Evolutionary conservation across 30 jellyfish, hydroid and myxozoan genomes (phyloP), one percentile per base, ranked within the genome.

Genomic region (Aurelia aurita complex sp. Pacific): DNA sequence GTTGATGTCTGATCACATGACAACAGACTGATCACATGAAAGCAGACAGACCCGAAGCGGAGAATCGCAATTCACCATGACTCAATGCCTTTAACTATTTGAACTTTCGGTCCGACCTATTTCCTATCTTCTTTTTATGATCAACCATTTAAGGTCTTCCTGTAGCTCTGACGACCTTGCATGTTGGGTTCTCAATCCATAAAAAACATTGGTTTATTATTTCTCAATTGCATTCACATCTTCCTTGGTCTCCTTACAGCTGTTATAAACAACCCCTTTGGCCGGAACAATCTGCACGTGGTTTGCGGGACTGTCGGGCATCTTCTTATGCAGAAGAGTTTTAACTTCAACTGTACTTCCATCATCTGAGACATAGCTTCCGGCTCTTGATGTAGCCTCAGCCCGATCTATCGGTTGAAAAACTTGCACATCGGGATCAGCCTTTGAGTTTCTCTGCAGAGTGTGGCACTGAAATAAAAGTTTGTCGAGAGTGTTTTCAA

Each of bases 401-500:
- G 80, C 71, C 46, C 84, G 70, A 32, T 76, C 81, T 19, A 85
- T 69, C 42, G 92, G 97, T 29, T 83, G 87, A 54, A 76, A 85
- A 23, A 83, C 80, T 71, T 90, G 91, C 73, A 85, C 17, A 34
- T 78, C 88, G 1, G 89, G 69, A 9, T 76, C 92, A 10, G 91
- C 62, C 10, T 69, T 62, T 2, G 98, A 83, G 60, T 69, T 80
- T 52, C 75, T 83, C 62, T 94, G 97, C 80, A 94, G 64, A 62
- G 92, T 79, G 36, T 92, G 75, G 73, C 99, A 94, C 68, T 94
- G 97, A 79, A 38, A 77, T 18, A 94, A 71, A 14, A 94, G 88
- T 36, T 77, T 89, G 65, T 94, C 99, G n/a, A 94, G 88, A 3
- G 99, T 94, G 73, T 67, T 23, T 55, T 86, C 94, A 7, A 94